These are phyloP conservation scores for Clarias gariepinus DNA, from an alignment of 2,113 vertebrate species.

Conservation along the genomic window DNA sequence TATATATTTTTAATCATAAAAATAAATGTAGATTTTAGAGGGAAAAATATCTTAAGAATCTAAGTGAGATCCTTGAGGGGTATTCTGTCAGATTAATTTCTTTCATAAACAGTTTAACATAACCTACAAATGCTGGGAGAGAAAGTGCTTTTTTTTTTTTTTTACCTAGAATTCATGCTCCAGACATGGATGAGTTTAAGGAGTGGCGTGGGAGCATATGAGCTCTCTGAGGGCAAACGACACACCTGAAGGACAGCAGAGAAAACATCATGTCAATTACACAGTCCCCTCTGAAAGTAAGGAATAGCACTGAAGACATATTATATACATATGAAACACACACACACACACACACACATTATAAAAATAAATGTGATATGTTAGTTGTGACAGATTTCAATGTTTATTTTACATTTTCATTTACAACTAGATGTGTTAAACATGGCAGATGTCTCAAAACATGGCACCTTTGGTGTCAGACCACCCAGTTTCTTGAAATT, in stretches of 20 bases:
- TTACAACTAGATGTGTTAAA: no score
- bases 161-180: slow-evolving; percentile 88
- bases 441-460: no score
- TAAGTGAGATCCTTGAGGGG: background rate
- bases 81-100: background rate
- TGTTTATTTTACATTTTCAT: no score
- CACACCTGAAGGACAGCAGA: slow-evolving; percentile 72
- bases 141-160: background rate
- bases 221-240: slow-evolving; percentile 86
- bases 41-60: background rate
- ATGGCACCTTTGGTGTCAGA: no score
- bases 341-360: background rate
- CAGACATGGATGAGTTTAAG: slow-evolving; percentile 90
- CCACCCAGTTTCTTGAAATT: no score
- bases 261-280: slow-evolving; percentile 26
- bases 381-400: no score
- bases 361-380: background rate
- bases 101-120: background rate
- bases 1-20: no score
- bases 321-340: no score
- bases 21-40: no score
- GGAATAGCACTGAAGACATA: background rate
- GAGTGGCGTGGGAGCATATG: slow-evolving; percentile 89
- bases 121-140: background rate
- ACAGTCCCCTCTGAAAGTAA: background rate